Percentiles rank a stretch among this genome's conserved stretches.
These are phyloP conservation scores for Passerina amoena DNA, from an alignment of 2,113 vertebrate genomes.

Conservation along the genomic window DNA sequence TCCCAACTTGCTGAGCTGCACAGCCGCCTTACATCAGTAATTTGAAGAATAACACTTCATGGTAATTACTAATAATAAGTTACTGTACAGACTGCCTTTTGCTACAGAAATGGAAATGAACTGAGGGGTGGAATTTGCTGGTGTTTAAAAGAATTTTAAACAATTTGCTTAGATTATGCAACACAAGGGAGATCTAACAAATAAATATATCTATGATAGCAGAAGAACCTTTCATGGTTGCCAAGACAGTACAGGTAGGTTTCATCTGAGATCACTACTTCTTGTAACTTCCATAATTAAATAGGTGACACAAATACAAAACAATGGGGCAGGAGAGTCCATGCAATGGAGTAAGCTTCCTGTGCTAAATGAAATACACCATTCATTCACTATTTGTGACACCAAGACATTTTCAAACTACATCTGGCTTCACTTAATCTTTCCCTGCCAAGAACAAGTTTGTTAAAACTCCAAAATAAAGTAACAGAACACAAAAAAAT, in stretches of 20 bases:
- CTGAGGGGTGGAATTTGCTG: neutral
- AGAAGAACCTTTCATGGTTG: neutral
- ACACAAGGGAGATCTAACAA: neutral
- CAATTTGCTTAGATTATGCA: neutral
- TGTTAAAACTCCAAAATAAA: conserved; percentile 61
- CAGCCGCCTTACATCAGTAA: neutral
- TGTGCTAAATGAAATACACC: neutral
- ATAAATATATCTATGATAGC: neutral
- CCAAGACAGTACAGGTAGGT: neutral
- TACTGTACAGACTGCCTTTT: neutral
- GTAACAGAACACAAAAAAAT: conserved; percentile 45
- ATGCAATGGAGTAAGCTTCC: neutral
- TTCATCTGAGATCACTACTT: neutral
- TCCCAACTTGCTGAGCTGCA: neutral
- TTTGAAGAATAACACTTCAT: neutral
- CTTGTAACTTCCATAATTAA: neutral
- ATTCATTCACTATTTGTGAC: conserved; percentile 16
- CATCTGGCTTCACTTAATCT: conserved; percentile 11
- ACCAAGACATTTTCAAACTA: neutral
- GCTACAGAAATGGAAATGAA: neutral
- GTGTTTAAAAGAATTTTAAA: neutral
- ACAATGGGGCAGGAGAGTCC: neutral
- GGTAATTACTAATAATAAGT: neutral
- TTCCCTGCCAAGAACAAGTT: conserved; percentile 56
- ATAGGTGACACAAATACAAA: neutral